phyloP scores from a whole-genome alignment of 2,888 invertebrate species.

The Diloba caeruleocephala region DNA sequence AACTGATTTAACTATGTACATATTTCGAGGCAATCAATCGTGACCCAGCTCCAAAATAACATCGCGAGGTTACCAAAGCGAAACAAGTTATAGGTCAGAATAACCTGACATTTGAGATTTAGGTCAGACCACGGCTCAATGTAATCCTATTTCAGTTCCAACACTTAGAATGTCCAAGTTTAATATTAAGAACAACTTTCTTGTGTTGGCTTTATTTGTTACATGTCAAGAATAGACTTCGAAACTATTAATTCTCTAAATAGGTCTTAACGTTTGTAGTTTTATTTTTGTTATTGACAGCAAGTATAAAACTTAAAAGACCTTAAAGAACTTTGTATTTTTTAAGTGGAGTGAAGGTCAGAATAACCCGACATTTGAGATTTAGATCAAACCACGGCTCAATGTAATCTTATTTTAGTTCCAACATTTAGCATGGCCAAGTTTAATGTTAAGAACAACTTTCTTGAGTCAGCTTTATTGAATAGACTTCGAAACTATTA shows the following conservation, averaged over 20 bases:
- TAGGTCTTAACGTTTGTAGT: constrained; percentile 24
- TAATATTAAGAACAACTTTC: constrained; percentile 57
- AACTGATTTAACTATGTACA: constrained; percentile 31
- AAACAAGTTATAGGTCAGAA: constrained; percentile 55
- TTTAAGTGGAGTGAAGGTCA: constrained; percentile 54
- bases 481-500: constrained; percentile 9
- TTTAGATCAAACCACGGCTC: constrained; percentile 64
- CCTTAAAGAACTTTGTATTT: not conserved
- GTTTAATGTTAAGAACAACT: constrained; percentile 58
- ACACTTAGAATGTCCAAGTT: constrained; percentile 56
- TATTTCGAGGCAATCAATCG: constrained; percentile 48
- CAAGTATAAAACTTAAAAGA: not conserved
- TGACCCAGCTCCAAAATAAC: constrained; percentile 48
- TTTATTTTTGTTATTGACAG: constrained; percentile 7
- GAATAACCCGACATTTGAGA: constrained; percentile 62
- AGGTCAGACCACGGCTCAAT: constrained; percentile 61
- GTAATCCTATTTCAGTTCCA: constrained; percentile 60
- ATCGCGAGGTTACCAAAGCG: constrained; percentile 27
- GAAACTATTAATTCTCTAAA: constrained; percentile 13
- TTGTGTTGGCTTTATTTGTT: constrained; percentile 35
- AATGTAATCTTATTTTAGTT: constrained; percentile 60
- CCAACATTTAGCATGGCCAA: constrained; percentile 54
- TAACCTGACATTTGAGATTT: constrained; percentile 64
- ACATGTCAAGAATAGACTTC: constrained; percentile 20
- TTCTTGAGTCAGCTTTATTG: constrained; percentile 40